Evolutionary conservation across 2,113 vertebrate genomes (phyloP).

Genomic region (Oreochromis aureus): DNA sequence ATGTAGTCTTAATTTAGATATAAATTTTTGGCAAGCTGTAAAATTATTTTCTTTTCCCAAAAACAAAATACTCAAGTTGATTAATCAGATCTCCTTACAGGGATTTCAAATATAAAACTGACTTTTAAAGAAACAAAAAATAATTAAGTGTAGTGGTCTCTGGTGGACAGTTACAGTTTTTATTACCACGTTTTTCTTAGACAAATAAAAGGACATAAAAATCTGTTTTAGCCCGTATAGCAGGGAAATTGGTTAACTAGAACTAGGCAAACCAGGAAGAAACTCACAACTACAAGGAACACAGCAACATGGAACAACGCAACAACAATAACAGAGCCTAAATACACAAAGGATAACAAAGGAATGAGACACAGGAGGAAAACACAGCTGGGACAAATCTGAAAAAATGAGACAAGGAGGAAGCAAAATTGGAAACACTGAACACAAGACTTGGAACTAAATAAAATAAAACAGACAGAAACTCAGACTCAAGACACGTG

Average conservation of each 20-base stretch:
- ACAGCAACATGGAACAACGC: rapidly evolving
- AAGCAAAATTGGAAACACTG: rapidly evolving
- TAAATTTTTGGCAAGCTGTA: too few species aligned
- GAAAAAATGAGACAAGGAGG: neutral
- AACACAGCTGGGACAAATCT: neutral
- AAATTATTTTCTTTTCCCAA: too few species aligned
- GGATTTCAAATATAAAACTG: too few species aligned
- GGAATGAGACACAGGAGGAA: neutral
- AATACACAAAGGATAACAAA: neutral
- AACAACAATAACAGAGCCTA: neutral
- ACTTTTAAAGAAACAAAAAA: too few species aligned
- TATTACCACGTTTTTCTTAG: rapidly evolving
- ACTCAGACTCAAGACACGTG: neutral
- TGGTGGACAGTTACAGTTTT: neutral
- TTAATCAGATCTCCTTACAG: too few species aligned
- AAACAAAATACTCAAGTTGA: too few species aligned
- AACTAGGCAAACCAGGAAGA: neutral
- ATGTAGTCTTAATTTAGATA: too few species aligned
- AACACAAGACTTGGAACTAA: neutral
- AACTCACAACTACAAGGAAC: rapidly evolving
- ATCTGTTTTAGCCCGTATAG: neutral
- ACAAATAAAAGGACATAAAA: neutral
- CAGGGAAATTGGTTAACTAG: neutral
- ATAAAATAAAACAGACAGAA: neutral
- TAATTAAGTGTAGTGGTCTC: neutral